These are phyloP conservation scores for Tautogolabrus adspersus DNA, from an alignment of 2,113 vertebrate species.

Conservation along the genomic window DNA sequence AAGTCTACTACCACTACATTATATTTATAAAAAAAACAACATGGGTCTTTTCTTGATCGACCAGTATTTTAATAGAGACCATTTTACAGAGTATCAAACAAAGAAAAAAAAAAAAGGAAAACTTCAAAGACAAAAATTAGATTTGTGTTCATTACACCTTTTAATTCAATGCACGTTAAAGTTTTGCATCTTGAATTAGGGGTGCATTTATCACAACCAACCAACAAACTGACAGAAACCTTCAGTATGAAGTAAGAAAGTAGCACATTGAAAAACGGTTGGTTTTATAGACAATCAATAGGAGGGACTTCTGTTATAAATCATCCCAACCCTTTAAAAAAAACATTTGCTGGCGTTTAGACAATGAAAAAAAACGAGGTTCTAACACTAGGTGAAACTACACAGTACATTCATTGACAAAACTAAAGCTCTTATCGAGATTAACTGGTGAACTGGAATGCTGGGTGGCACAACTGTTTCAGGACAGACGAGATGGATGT, in stretches of 20 bases:
- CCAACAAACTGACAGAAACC: constrained; percentile 47
- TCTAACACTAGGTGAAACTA: constrained; percentile 58
- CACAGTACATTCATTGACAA: constrained; percentile 67
- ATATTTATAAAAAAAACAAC: no score
- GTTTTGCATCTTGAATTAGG: constrained; percentile 34
- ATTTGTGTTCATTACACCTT: constrained; percentile 25
- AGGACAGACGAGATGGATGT: constrained; percentile 36
- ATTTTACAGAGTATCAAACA: constrained; percentile 75
- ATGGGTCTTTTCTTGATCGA: constrained; percentile 47
- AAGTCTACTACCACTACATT: no score
- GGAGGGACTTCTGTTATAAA: constrained; percentile 5
- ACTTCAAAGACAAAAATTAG: constrained; percentile 43
- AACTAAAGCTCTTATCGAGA: constrained; percentile 44
- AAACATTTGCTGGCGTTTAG: constrained; percentile 16
- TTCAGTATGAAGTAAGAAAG: constrained; percentile 56
- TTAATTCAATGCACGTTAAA: constrained; percentile 15
- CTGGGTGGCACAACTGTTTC: constrained; percentile 44
- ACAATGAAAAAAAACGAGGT: constrained; percentile 60
- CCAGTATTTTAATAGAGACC: constrained; percentile 67
- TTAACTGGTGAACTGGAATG: constrained; percentile 75
- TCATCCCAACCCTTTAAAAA: constrained; percentile 5
- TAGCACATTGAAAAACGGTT: constrained; percentile 28
- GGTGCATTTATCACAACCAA: constrained; percentile 22
- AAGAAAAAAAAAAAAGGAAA: constrained; percentile 40
- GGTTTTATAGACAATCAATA: constrained; percentile 23